These are phyloP conservation scores for Diarsia brunnea DNA, from an alignment of 2,888 invertebrate species.

Conservation along the genomic window DNA sequence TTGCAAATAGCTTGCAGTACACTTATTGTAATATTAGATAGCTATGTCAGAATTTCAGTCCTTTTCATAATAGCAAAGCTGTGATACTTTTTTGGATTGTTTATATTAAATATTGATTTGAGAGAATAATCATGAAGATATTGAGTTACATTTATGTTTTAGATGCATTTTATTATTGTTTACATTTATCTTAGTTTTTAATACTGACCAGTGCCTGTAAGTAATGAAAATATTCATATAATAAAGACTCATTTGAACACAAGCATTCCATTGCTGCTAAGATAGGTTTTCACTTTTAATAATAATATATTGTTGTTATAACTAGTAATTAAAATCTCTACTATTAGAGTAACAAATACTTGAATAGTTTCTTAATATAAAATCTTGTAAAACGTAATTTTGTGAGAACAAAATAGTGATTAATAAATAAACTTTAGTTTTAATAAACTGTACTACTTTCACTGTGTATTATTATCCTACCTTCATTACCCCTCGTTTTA, in stretches of 20 bases:
- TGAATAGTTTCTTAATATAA: constrained; percentile 74
- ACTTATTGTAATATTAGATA: constrained; percentile 60
- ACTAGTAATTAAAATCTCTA: constrained; percentile 70
- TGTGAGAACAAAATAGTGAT: constrained; percentile 64
- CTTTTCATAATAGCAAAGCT: constrained; percentile 78
- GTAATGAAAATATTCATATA: constrained; percentile 87
- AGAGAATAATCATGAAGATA: constrained; percentile 46
- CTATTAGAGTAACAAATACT: constrained; percentile 75
- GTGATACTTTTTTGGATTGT: constrained; percentile 81
- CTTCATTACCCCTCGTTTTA: constrained; percentile 73
- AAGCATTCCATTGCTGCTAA: constrained; percentile 68
- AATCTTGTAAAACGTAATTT: constrained; percentile 66
- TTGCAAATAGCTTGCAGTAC: constrained; percentile 69
- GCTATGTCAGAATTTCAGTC: constrained; percentile 50
- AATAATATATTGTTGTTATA: constrained; percentile 70
- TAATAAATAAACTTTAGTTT: constrained; percentile 70
- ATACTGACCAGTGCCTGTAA: constrained; percentile 88
- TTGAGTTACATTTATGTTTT: constrained; percentile 63
- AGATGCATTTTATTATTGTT: constrained; percentile 64
- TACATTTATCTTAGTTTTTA: constrained; percentile 67
- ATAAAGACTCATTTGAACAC: constrained; percentile 68
- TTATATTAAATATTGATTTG: constrained; percentile 46
- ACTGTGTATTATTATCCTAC: constrained; percentile 68
- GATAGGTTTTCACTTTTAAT: constrained; percentile 72
- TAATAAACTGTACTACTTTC: constrained; percentile 78